These are phyloP conservation scores for Andrena fulva DNA, from an alignment of 2,888 invertebrate genomes.

Conservation along the genomic window DNA sequence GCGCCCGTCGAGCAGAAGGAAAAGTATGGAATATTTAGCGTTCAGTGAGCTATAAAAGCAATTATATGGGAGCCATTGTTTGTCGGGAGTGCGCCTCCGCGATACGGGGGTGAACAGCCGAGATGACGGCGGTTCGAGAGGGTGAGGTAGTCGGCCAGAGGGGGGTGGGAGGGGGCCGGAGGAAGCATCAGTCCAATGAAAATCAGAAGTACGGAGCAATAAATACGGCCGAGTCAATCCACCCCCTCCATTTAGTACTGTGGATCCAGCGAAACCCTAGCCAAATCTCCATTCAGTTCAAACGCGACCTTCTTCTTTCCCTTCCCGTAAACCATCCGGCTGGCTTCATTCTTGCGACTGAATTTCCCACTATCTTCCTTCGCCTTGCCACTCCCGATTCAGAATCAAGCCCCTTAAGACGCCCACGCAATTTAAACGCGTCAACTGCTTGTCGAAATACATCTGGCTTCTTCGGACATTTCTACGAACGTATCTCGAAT, in stretches of 20 bases:
- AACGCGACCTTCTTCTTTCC: constrained; percentile 65
- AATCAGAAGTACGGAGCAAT: constrained; percentile 82
- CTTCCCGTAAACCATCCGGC: constrained; percentile 46
- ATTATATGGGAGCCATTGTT: constrained; percentile 84
- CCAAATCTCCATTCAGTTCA: constrained; percentile 76
- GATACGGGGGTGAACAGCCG: constrained; percentile 79
- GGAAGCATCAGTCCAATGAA: constrained; percentile 72
- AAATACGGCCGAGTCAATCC: constrained; percentile 81
- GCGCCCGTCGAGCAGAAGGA: constrained; percentile 76
- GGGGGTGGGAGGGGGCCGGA: constrained; percentile 41
- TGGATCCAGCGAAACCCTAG: constrained; percentile 57
- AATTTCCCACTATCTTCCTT: constrained; percentile 49
- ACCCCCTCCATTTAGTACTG: constrained; percentile 48
- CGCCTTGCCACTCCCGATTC: constrained; percentile 18
- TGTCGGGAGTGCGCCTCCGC: constrained; percentile 82
- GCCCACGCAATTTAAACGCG: background rate
- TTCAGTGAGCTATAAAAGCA: constrained; percentile 85
- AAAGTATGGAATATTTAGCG: constrained; percentile 85
- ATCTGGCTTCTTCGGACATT: background rate
- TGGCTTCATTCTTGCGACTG: constrained; percentile 49
- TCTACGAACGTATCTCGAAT: no score
- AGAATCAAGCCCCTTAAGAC: constrained; percentile 9
- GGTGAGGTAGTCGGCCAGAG: constrained; percentile 51
- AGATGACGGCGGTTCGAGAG: constrained; percentile 59
- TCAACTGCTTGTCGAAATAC: constrained; percentile 24